A percentile compares a stretch with the other conserved stretches of the same genome.
Conservation (phyloP, 1,140 invertebrate genomes). For the Drosophila bocqueti region DNA sequence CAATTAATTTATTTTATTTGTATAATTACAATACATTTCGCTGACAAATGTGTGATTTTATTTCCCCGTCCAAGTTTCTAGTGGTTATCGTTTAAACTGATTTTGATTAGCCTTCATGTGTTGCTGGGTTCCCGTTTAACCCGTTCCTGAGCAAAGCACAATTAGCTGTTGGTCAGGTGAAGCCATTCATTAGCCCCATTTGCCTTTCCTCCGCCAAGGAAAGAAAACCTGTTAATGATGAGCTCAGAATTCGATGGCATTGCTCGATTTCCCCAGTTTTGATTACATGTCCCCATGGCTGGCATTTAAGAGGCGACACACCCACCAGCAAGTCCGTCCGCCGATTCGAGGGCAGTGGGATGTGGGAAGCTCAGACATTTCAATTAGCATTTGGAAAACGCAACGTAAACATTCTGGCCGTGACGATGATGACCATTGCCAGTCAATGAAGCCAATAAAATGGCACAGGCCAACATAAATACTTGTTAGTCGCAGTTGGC, state of each 20-base stretch:
- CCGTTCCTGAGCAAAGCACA: constrained; percentile 14
- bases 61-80: constrained; percentile 17
- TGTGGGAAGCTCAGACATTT: constrained; percentile 49
- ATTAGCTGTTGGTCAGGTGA: constrained; percentile 7
- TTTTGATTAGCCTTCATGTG: constrained; percentile 24
- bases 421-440: constrained; percentile 43
- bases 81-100: constrained; percentile 10
- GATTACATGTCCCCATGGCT: constrained; percentile 31
- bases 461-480: constrained; percentile 64
- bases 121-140: constrained; percentile 14
- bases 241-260: constrained; percentile 30
- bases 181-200: constrained; percentile 46
- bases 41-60: constrained; percentile 22
- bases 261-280: constrained; percentile 43
- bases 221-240: constrained; percentile 39
- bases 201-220: constrained; percentile 29
- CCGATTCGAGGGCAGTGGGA: constrained; percentile 18
- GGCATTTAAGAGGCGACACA: constrained; percentile 42
- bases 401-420: constrained; percentile 50
- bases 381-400: constrained; percentile 66
- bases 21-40: background rate
- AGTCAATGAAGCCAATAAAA: constrained; percentile 58
- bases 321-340: constrained; percentile 16
- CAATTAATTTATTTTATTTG: background rate
- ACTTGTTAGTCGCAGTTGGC: constrained; percentile 68